These are phyloP conservation scores for Chamaea fasciata DNA, from an alignment of 2,113 vertebrate species.

Conservation along the genomic window DNA sequence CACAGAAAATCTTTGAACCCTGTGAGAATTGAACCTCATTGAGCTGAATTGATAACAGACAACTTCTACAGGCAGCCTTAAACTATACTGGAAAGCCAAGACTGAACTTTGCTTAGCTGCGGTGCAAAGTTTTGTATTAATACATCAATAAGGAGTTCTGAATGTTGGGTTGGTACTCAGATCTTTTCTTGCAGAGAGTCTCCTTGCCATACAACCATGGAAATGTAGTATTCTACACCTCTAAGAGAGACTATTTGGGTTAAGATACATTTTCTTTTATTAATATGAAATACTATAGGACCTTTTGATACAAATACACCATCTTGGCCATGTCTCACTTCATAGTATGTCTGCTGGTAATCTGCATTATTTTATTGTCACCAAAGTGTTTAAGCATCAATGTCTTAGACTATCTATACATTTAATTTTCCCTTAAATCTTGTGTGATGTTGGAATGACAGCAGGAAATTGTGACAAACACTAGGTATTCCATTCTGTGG, in stretches of 20 bases:
- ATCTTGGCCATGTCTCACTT: neutral
- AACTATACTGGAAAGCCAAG: neutral
- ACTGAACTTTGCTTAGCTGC: neutral
- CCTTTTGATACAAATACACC: neutral
- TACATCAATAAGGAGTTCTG: neutral
- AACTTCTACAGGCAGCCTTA: neutral
- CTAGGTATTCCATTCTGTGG: neutral
- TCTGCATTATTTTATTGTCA: neutral
- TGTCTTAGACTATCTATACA: neutral
- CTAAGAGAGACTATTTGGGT: neutral
- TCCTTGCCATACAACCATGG: neutral
- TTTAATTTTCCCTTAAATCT: neutral
- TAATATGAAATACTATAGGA: neutral
- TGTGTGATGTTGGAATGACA: neutral
- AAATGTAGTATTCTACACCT: neutral
- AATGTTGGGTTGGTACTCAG: rapidly evolving
- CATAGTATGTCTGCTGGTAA: neutral
- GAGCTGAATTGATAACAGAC: neutral
- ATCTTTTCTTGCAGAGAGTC: neutral
- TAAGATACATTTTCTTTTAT: neutral
- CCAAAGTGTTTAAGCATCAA: neutral
- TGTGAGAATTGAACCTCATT: neutral
- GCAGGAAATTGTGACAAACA: neutral
- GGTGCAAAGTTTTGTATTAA: neutral
- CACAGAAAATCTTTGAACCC: neutral